Percentiles rank a stretch among this genome's conserved stretches.
These are phyloP conservation scores for Poeciliopsis turrubarensis DNA, from an alignment of 2,113 vertebrate genomes.

Conservation along the genomic window DNA sequence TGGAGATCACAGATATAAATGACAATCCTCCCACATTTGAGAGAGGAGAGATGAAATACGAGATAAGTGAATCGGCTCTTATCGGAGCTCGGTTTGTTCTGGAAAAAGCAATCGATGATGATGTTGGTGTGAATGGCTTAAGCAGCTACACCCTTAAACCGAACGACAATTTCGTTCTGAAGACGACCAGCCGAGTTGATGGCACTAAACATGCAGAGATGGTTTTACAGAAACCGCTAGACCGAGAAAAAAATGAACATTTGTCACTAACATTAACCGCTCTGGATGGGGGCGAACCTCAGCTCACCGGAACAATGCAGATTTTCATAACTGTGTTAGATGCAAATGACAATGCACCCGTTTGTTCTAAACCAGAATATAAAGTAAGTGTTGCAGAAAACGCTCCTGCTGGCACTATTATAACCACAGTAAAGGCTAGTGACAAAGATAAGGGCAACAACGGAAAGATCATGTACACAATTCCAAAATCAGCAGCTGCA, in stretches of 20 bases:
- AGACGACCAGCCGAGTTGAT: slow-evolving; percentile 51
- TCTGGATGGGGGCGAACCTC: slow-evolving; percentile 69
- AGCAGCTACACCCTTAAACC: slow-evolving; percentile 68
- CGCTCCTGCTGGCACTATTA: slow-evolving; percentile 33
- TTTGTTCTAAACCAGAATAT: slow-evolving; percentile 59
- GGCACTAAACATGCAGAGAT: slow-evolving; percentile 74
- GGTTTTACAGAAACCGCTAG: slow-evolving; percentile 66
- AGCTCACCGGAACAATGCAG: slow-evolving; percentile 63
- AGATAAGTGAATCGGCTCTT: slow-evolving; percentile 57
- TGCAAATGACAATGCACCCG: slow-evolving; percentile 83
- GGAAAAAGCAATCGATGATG: slow-evolving; percentile 58
- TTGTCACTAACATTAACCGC: slow-evolving; percentile 63
- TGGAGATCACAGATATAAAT: slow-evolving; percentile 66
- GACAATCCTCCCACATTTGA: slow-evolving; percentile 73
- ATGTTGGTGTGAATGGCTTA: slow-evolving; percentile 60
- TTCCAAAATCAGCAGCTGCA: slow-evolving; percentile 37
- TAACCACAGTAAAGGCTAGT: slow-evolving; percentile 60
- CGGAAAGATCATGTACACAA: slow-evolving; percentile 44
- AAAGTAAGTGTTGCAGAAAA: slow-evolving; percentile 60
- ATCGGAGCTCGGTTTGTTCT: slow-evolving; percentile 55
- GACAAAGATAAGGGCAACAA: slow-evolving; percentile 61
- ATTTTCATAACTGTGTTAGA: slow-evolving; percentile 79
- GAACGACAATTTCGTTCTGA: slow-evolving; percentile 72
- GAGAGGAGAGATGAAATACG: slow-evolving; percentile 56
- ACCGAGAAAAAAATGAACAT: slow-evolving; percentile 63